Evolutionary conservation across 2,797 vertebrate species (phyloP), one percentile per base, ranked within the genome.

Genomic region (Cossypha polioptera): DNA sequence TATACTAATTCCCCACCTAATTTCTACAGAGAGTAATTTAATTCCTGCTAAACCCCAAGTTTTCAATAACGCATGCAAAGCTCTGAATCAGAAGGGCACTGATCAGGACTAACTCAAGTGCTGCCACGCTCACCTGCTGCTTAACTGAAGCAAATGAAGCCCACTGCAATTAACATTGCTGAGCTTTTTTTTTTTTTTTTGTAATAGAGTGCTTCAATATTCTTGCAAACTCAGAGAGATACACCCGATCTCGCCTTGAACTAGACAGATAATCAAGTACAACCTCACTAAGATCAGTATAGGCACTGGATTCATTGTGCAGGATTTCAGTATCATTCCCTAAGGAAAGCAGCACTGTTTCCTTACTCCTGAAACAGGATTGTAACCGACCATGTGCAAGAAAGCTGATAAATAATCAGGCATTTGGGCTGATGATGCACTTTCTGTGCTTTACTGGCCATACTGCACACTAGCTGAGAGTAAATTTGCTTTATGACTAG

Each of bases 371-470:
- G 42, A 68, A 67, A 16, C 38, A 65, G 25, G 21, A 33, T 3
- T 42, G 25, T 33, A 42, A 57, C 4, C 21, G 74, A 35, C 3
- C 8, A 33, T 54, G 45, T 0, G 2, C 26, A 72, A 78, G 29
- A 21, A 86, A 55, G 53, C 1, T 40, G 53, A 86, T 29, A 76
- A 67, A 59, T 54, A 50, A 38, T n/a, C 24, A 50, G 48, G 29
- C 1, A 2, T 17, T 72, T 50, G 26, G 29, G 10, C 18, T 12
- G 7, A 54, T 3, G 9, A 15, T 1, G 2, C 28, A 6, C 38
- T 36, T n/a, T 53, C 36, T 66, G 43, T 69, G 72, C 45, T 58
- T 61, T 16, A 62, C 28, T 7, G 16, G 33, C 25, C 25, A n/a
- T 9, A 42, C 21, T 35, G 53, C 26, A 80, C 21, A 12, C 17